These are phyloP conservation scores for Labeo rohita DNA, from an alignment of 2,113 vertebrate genomes.

Conservation along the genomic window DNA sequence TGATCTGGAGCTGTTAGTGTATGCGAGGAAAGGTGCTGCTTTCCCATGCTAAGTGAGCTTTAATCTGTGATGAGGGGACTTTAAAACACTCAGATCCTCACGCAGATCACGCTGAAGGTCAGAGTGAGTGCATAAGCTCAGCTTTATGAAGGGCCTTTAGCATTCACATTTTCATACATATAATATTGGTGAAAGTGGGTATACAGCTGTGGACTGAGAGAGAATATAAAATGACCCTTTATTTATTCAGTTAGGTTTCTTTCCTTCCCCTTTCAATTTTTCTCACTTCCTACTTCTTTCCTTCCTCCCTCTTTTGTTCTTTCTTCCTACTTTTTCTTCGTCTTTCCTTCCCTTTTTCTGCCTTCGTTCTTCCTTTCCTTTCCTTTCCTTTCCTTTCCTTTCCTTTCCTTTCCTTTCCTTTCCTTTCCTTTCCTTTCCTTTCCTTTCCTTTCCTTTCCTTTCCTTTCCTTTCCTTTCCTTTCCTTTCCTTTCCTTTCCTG, in stretches of 20 bases:
- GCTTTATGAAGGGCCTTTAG: neutral
- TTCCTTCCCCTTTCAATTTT: neutral
- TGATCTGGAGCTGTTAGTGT: neutral
- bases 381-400: no score
- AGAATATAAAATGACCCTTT: neutral
- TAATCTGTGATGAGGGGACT: conserved; percentile 29
- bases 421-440: neutral
- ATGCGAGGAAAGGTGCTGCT: conserved; percentile 3
- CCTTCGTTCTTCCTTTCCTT: no score
- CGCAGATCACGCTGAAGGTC: conserved; percentile 26
- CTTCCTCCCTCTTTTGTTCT: neutral
- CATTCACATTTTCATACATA: neutral
- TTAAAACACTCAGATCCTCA: conserved; percentile 25
- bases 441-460: neutral
- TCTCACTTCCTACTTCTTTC: no score
- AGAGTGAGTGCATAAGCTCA: neutral
- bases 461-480: neutral
- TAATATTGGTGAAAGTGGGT: neutral
- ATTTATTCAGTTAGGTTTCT: neutral
- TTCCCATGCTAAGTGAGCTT: conserved; percentile 5
- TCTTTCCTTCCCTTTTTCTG: no score
- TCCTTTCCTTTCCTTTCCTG: neutral
- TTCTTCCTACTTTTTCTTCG: no score
- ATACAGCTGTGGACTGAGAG: neutral
- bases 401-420: no score